These are phyloP conservation scores for Hystrix cristata DNA, from an alignment of 2,113 vertebrate species.

Conservation along the genomic window DNA sequence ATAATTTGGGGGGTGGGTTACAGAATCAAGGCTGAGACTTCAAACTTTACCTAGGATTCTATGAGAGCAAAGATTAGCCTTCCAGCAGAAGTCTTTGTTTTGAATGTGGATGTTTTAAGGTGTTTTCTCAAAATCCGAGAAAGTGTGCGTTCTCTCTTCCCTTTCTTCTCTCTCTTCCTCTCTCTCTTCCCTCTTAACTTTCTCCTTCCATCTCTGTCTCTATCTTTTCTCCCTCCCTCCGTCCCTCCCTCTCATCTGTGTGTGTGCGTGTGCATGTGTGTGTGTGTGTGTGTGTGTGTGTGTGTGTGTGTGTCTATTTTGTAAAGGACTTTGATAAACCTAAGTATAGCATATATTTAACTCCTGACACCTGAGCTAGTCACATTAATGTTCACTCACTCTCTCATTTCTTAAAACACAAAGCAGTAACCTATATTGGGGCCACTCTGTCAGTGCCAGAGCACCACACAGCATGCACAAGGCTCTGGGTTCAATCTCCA, in stretches of 20 bases:
- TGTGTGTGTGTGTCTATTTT: not conserved
- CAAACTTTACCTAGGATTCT: not conserved
- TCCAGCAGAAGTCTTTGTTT: not conserved
- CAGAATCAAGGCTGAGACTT: not conserved
- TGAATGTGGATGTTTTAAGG: constrained; percentile 33
- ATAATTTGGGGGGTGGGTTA: not conserved
- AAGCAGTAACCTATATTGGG: not conserved
- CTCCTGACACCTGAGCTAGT: not conserved
- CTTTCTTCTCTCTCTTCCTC: not conserved
- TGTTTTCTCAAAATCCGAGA: not conserved
- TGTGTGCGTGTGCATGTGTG: not conserved
- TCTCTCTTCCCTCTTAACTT: not conserved
- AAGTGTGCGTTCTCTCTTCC: not conserved
- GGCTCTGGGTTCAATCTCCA: not conserved
- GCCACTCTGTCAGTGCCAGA: not conserved
- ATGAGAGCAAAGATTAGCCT: not conserved
- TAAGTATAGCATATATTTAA: not conserved
- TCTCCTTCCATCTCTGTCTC: not conserved
- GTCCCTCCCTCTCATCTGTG: too few species aligned
- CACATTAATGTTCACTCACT: not conserved
- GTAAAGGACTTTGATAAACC: not conserved
- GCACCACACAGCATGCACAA: not conserved
- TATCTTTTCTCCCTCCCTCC: not conserved
- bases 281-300: not conserved
- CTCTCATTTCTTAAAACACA: constrained; percentile 5